Evolutionary conservation across 92 coral and sea anemone genomes (phyloP), one percentile per base, ranked within the genome.

Genomic region (Hydrozoanthus gracilis): DNA sequence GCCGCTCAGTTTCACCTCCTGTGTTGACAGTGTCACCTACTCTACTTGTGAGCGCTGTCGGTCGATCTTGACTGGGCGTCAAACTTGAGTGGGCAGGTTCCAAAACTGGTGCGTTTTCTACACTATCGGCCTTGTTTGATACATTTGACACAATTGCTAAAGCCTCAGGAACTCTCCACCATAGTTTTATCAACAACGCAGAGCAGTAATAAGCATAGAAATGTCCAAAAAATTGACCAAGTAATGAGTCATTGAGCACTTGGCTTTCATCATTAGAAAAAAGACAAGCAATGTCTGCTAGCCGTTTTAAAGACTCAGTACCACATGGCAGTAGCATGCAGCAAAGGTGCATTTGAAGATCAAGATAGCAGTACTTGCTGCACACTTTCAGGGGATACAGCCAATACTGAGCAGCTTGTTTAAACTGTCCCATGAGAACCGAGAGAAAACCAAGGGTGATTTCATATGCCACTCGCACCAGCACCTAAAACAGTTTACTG

Each of bases 401-500:
- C 95, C 95, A 92, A 45, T 92, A 89, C 45, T 71, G 86, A 64
- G 91, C 78, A 65, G 91, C 87, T 39, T 82, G 51, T 88, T 87
- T 78, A 51, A 64, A 79, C 56, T 95, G 67, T 48, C 91, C 92
- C 48, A 84, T 86, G 14, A 96, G 69, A 9, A 93, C 91, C 11
- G 89, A 77, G 9, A 93, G 79, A 79, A 96, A 70, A 5, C 98
- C 98, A 78, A 90, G 94, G 60, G 95, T 90, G 55, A 96, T 82
- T 58, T 95, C 98, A 35, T 95, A 88, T 13, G 98, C 92, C 44
- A 93, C 86, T 71, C 87, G 87, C 82, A 87, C 82, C 65, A 96
- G 80, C 35, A 91, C 84, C 98, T 96, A 70, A 52, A 6, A 78
- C 7, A 7, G 13, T 54, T 8, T 54, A 54, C 61, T 54, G 61